These are phyloP conservation scores for Glaucomys volans DNA, from an alignment of 2,113 vertebrate genomes.

Conservation along the genomic window DNA sequence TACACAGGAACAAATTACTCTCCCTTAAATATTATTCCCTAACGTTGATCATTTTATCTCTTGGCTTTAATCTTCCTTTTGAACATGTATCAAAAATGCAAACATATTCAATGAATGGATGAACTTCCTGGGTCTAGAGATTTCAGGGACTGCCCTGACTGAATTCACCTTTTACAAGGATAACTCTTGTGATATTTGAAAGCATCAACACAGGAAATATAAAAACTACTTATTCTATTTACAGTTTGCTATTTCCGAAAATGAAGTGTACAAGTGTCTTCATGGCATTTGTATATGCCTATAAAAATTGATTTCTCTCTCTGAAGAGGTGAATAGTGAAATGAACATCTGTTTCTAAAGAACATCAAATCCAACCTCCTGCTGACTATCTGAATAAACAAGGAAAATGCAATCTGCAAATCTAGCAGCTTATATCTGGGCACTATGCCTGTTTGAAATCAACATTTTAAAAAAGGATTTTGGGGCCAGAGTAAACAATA, in stretches of 20 bases:
- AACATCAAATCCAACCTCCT: constrained; percentile 50
- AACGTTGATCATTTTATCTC: background rate
- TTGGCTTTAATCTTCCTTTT: background rate
- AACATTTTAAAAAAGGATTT: constrained; percentile 6
- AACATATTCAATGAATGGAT: background rate
- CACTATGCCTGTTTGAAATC: background rate
- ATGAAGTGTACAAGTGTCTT: background rate
- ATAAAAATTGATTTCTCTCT: constrained; percentile 66
- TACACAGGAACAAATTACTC: background rate
- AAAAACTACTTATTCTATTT: constrained; percentile 45
- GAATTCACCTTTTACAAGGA: constrained; percentile 43
- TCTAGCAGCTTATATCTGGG: background rate
- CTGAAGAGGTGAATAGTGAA: constrained; percentile 35
- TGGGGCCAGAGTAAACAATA: background rate
- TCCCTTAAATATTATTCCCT: background rate
- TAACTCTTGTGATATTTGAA: constrained; percentile 36
- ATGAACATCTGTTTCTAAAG: constrained; percentile 42
- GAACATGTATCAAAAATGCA: background rate
- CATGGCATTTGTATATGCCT: constrained; percentile 27
- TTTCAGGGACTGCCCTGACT: constrained; percentile 35
- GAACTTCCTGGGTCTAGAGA: constrained; percentile 44
- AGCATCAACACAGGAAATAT: constrained; percentile 65
- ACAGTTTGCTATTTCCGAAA: constrained; percentile 44
- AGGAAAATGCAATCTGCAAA: constrained; percentile 17
- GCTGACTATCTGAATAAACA: constrained; percentile 48